A percentile compares a stretch with the other conserved stretches of the same genome.
These are phyloP conservation scores for Coptotermes formosanus DNA, from an alignment of 1,140 invertebrate species.

Conservation along the genomic window DNA sequence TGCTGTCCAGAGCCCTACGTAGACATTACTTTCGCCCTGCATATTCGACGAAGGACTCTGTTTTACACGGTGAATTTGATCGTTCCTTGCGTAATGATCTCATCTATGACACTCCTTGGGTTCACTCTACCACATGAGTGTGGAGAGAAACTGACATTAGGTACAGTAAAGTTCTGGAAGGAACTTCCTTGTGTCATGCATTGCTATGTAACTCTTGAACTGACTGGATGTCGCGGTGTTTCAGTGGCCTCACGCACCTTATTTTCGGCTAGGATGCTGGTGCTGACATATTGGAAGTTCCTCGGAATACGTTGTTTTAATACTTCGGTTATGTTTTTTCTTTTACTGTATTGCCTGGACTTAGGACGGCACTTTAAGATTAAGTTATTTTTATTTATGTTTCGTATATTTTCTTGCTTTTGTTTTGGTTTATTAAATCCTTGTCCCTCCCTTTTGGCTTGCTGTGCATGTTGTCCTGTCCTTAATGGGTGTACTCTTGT, in stretches of 20 bases:
- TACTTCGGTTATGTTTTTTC: conserved; percentile 28
- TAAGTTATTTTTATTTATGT: not conserved
- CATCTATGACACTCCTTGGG: conserved; percentile 64
- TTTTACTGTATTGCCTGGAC: conserved; percentile 30
- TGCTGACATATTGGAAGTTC: conserved; percentile 30
- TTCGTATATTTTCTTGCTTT: conserved; percentile 8
- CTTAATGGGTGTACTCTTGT: not conserved
- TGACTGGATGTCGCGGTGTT: not conserved
- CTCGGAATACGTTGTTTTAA: not conserved
- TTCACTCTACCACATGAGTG: conserved; percentile 67
- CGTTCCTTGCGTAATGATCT: conserved; percentile 67
- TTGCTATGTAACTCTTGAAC: not conserved
- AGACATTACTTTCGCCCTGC: conserved; percentile 65
- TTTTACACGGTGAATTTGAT: conserved; percentile 73
- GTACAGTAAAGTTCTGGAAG: conserved; percentile 44
- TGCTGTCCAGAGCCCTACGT: conserved; percentile 62
- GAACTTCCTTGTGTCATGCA: conserved; percentile 36
- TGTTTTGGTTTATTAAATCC: conserved; percentile 2
- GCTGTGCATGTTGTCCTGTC: not conserved
- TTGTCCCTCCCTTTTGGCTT: not conserved
- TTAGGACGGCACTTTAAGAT: conserved; percentile 31
- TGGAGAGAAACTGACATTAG: conserved; percentile 69
- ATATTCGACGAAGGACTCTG: conserved; percentile 62
- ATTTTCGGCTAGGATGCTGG: not conserved
- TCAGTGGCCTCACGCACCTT: not conserved